A percentile compares a stretch with the other conserved stretches of the same genome.
These are phyloP conservation scores for Athalia cordata DNA, from an alignment of 2,888 invertebrate genomes.

Conservation along the genomic window DNA sequence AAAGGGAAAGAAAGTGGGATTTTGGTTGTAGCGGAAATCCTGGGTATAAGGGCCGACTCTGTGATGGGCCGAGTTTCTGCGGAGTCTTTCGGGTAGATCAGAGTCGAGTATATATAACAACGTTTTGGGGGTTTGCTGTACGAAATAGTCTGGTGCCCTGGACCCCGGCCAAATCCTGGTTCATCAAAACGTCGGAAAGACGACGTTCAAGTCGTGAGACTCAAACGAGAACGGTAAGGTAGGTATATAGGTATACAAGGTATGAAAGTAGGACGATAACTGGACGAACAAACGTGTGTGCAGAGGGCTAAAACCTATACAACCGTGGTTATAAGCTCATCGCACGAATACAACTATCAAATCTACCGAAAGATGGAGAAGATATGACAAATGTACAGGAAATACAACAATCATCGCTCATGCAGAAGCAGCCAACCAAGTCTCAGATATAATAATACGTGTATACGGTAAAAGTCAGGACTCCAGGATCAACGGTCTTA, in stretches of 20 bases:
- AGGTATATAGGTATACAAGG: neutral
- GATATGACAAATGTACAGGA: constrained; percentile 46
- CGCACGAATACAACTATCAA: neutral
- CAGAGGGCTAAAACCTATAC: constrained; percentile 8
- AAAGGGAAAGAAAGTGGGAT: constrained; percentile 7
- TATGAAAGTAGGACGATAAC: neutral
- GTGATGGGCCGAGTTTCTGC: constrained; percentile 16
- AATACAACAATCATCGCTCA: constrained; percentile 44
- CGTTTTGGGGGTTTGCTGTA: constrained; percentile 57
- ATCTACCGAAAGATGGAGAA: constrained; percentile 26
- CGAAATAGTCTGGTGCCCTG: constrained; percentile 46
- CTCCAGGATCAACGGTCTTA: constrained; percentile 37
- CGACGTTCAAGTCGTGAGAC: constrained; percentile 43
- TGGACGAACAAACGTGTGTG: constrained; percentile 12
- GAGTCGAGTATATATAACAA: constrained; percentile 44
- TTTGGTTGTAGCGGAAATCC: constrained; percentile 5
- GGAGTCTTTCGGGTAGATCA: neutral
- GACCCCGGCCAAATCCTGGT: constrained; percentile 66
- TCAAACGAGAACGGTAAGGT: constrained; percentile 11
- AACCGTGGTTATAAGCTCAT: neutral
- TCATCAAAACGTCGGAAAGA: constrained; percentile 67
- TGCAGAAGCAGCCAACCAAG: constrained; percentile 18
- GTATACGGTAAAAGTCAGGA: constrained; percentile 21
- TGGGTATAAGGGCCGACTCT: constrained; percentile 6
- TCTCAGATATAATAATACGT: neutral